Base-by-base conservation (phyloP, 2,888 invertebrate genomes). In the Hyposoter didymator region DNA sequence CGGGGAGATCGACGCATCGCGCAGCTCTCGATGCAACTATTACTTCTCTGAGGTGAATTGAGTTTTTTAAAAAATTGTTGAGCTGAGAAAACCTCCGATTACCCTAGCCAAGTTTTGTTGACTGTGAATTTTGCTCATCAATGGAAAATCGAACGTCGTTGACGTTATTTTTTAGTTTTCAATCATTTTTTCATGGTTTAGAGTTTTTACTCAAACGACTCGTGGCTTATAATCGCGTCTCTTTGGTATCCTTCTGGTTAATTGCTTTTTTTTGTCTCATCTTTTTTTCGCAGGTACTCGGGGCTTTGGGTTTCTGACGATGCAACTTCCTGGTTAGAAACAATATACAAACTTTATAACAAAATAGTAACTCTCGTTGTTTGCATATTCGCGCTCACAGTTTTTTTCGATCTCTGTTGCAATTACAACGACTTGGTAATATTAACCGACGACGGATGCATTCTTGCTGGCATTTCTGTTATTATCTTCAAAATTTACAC, bases 371-470 rank as follows among this genome's bases (percentile, higher is more conserved):
- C 90, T n/a, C n/a, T 66, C 1, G 55, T 66, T 35, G 86, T 91
- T 70, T 73, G 80, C 39, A 72, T 88, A 55, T 90, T 91, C 35
- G 86, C 87, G 8, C 45, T 82, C 1, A 89, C 90, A 6, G 32
- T 91, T 1, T 82, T 90, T 39, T 78, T 86, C 22, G 91, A 91
- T 73, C 83, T 91, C 6, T 90, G 72, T 43, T 19, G 22, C 19
- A 89, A 86, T 32, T 74, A 87, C 6, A 84, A 89, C 59, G 87
- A 91, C 28, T 67, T 91, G 12, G 84, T 90, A 6, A 84, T 89
- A 22, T 80, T 88, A 14, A 90, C 91, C 12, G 91, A 91, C 76
- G 89, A 90, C 39, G 91, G 91, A 14, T 91, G 92, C 59, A 87
- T 90, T 19, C 88, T 89, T 32, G 89, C 89, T 14, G 91, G 91